Evolutionary conservation across 2,888 invertebrate genomes (phyloP).

Genomic region (Calameuta filiformis): DNA sequence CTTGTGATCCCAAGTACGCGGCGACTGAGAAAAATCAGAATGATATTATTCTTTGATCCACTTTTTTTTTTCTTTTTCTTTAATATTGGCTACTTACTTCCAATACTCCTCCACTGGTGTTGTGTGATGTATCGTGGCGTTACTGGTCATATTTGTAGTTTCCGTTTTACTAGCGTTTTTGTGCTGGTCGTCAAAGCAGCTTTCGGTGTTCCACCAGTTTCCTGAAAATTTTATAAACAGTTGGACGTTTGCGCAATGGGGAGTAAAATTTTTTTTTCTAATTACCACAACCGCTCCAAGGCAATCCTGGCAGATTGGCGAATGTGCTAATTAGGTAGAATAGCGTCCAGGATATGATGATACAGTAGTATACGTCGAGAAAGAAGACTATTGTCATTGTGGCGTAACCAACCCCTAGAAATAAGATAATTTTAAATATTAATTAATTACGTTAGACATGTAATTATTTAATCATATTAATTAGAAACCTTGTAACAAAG

Average conservation of each 20-base stretch:
- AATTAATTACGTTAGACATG: neutral
- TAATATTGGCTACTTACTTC: slow-evolving; percentile 66
- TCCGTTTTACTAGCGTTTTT: slow-evolving; percentile 14
- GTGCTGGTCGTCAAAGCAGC: slow-evolving; percentile 61
- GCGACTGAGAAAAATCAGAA: slow-evolving; percentile 64
- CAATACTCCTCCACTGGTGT: slow-evolving; percentile 72
- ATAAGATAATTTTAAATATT: slow-evolving; percentile 7
- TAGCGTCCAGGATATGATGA: slow-evolving; percentile 81
- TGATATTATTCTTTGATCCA: slow-evolving; percentile 5
- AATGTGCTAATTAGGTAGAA: slow-evolving; percentile 76
- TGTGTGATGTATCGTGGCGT: slow-evolving; percentile 46
- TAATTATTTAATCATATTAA: neutral
- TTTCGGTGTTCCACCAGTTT: slow-evolving; percentile 77
- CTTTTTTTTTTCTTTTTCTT: slow-evolving; percentile 65
- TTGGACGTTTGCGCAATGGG: neutral
- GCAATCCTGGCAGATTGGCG: slow-evolving; percentile 69
- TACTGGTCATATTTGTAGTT: slow-evolving; percentile 22
- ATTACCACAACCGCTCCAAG: slow-evolving; percentile 75
- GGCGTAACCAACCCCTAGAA: slow-evolving; percentile 77
- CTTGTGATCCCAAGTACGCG: slow-evolving; percentile 73
- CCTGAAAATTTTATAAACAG: slow-evolving; percentile 51
- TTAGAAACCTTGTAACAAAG: slow-evolving; percentile 68
- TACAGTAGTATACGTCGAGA: slow-evolving; percentile 81
- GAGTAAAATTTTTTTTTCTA: slow-evolving; percentile 22
- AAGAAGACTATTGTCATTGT: slow-evolving; percentile 82